These are phyloP conservation scores for Drosophila prolongata DNA, from an alignment of 2,888 invertebrate species.

Conservation along the genomic window DNA sequence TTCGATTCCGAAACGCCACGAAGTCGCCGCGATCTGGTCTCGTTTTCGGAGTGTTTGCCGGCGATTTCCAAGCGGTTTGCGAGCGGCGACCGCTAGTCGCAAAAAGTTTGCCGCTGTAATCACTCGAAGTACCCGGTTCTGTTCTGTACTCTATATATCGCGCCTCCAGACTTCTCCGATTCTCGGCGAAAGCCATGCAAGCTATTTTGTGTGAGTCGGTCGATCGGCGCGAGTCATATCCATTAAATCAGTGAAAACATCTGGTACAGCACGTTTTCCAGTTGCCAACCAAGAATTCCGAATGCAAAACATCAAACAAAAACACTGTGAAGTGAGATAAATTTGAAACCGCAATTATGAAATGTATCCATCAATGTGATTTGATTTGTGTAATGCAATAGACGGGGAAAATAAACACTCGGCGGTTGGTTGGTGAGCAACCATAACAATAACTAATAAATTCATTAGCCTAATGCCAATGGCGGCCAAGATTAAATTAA, in stretches of 20 bases:
- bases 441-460: constrained; percentile 57
- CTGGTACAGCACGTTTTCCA: constrained; percentile 59
- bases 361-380: constrained; percentile 1
- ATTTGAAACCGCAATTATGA: constrained; percentile 32
- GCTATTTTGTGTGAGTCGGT: constrained; percentile 17
- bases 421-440: not conserved
- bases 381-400: constrained; percentile 34
- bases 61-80: constrained; percentile 46
- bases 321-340: constrained; percentile 12
- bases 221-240: constrained; percentile 4
- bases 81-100: constrained; percentile 59
- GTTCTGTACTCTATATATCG: constrained; percentile 16
- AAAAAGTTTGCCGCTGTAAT: constrained; percentile 69
- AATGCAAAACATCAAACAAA: constrained; percentile 10
- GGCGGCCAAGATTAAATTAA: constrained; percentile 70
- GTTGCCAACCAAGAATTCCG: constrained; percentile 12
- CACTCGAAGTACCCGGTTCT: constrained; percentile 52
- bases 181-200: constrained; percentile 14
- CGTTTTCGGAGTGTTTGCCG: constrained; percentile 64
- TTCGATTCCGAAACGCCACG: constrained; percentile 24
- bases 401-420: not conserved
- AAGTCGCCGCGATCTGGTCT: constrained; percentile 15
- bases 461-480: constrained; percentile 71
- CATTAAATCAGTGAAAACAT: constrained; percentile 38
- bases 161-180: constrained; percentile 19